phyloP scores from a whole-genome alignment of 2,797 vertebrate species.

The Pseudopleuronectes americanus region DNA sequence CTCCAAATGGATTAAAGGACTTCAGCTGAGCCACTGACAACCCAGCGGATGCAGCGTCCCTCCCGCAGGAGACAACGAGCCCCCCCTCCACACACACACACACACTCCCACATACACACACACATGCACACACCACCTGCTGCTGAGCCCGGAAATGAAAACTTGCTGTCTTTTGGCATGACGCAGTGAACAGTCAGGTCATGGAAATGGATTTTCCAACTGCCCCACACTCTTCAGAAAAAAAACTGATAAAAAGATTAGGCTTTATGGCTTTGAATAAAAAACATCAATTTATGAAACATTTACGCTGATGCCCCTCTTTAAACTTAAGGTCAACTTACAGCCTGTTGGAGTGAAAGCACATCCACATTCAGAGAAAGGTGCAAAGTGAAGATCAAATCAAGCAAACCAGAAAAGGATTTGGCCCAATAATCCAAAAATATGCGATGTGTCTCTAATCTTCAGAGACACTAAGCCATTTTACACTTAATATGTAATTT shows the following conservation, averaged over 20 bases:
- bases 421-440: constrained; percentile 31
- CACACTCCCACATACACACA: background rate
- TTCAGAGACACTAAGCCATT: constrained; percentile 35
- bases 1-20: constrained; percentile 79
- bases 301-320: constrained; percentile 32
- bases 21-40: constrained; percentile 36
- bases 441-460: constrained; percentile 38
- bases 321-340: constrained; percentile 22
- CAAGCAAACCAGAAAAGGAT: constrained; percentile 16
- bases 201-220: constrained; percentile 14
- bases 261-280: constrained; percentile 3
- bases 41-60: background rate
- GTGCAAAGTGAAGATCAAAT: background rate
- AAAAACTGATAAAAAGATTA: constrained; percentile 30
- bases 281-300: constrained; percentile 39
- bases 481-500: constrained; percentile 12
- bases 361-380: constrained; percentile 3
- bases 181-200: constrained; percentile 26
- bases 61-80: background rate
- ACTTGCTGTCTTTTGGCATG: constrained; percentile 35
- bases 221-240: background rate
- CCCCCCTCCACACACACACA: background rate
- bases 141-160: constrained; percentile 62
- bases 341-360: constrained; percentile 20
- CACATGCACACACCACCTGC: background rate